phyloP scores from a whole-genome alignment of 2,113 vertebrate species.

The Prunella himalayana region DNA sequence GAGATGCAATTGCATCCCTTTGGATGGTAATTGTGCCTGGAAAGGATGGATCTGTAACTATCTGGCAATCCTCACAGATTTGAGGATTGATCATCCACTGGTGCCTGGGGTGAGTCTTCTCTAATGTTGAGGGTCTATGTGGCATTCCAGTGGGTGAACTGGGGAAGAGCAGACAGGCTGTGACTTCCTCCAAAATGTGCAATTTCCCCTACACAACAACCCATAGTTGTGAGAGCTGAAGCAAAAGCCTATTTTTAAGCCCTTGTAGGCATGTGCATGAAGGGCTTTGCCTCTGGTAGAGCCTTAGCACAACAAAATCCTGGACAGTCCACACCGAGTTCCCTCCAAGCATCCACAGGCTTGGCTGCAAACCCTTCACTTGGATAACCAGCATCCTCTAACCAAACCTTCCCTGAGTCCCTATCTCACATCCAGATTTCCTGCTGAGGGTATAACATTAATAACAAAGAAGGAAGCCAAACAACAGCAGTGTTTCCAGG shows the following conservation, averaged over 20 bases:
- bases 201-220: neutral
- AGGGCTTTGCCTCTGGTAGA: neutral
- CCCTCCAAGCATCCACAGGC: neutral
- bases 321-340: accelerated
- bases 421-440: neutral
- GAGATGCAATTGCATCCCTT: neutral
- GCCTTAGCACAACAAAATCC: neutral
- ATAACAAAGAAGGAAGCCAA: neutral
- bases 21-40: neutral
- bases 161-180: neutral
- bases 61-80: accelerated
- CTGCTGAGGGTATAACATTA: neutral
- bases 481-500: neutral
- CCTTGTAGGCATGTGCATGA: accelerated
- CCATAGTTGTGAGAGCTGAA: neutral
- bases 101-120: neutral
- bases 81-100: neutral
- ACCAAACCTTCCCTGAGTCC: neutral
- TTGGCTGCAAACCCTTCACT: neutral
- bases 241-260: neutral
- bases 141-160: neutral
- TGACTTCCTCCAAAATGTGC: neutral
- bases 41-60: neutral
- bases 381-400: neutral
- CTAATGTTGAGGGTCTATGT: neutral